phyloP scores from a whole-genome alignment of 2,113 vertebrate genomes.

The Macquaria australasica region DNA sequence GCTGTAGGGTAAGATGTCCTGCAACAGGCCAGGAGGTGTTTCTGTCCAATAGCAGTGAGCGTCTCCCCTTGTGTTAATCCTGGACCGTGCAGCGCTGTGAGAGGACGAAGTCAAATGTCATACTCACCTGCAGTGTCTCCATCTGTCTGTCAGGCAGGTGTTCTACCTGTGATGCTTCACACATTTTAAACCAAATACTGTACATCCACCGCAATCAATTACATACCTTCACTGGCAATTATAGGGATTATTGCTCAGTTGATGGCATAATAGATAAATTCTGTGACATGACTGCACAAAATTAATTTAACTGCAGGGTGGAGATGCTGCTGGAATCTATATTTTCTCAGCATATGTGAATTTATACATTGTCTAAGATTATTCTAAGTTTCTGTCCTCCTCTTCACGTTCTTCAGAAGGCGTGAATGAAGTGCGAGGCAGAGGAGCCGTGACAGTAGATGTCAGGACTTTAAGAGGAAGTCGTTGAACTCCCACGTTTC shows the following conservation, averaged over 20 bases:
- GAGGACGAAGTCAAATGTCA: conserved; percentile 30
- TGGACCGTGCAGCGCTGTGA: conserved; percentile 2
- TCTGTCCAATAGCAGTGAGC: background rate
- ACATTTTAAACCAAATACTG: background rate
- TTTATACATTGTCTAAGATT: background rate
- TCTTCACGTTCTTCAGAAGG: background rate
- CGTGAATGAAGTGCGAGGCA: background rate
- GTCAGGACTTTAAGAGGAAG: conserved; percentile 29
- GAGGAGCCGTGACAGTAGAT: conserved; percentile 14
- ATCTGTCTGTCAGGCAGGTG: conserved; percentile 37
- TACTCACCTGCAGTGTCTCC: conserved; percentile 31
- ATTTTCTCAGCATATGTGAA: background rate
- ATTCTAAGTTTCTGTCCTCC: background rate
- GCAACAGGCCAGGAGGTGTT: background rate
- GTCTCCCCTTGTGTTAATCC: conserved; percentile 9
- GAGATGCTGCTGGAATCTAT: background rate
- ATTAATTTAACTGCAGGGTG: background rate
- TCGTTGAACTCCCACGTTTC: conserved; percentile 22
- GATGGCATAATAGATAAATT: background rate
- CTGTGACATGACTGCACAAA: background rate
- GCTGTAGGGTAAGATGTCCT: background rate
- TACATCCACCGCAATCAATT: background rate
- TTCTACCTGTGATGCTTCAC: background rate
- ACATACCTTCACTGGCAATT: background rate
- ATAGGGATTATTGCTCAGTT: background rate